A percentile compares a stretch with the other conserved stretches of the same genome.
These are phyloP conservation scores for Archips xylosteana DNA, from an alignment of 2,888 invertebrate genomes.

Conservation along the genomic window DNA sequence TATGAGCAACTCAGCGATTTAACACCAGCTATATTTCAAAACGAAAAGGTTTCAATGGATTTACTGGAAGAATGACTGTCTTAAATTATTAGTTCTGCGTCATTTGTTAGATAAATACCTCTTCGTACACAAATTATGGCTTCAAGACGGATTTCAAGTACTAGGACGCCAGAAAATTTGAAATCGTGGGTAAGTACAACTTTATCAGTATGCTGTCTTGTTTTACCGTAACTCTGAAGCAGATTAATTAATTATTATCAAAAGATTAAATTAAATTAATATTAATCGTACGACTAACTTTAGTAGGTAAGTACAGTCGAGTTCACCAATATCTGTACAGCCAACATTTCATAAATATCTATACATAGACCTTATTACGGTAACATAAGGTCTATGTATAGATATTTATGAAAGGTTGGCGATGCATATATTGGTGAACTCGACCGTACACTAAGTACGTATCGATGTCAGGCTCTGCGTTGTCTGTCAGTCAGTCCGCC, in stretches of 20 bases:
- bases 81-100: neutral
- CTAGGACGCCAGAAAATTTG: neutral
- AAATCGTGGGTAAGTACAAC: neutral
- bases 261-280: neutral
- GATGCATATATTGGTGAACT: too few relatives aligned
- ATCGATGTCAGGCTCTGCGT: too few relatives aligned
- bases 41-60: neutral
- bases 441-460: too few relatives aligned
- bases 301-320: too few relatives aligned
- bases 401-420: too few relatives aligned
- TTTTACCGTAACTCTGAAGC: neutral
- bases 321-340: too few relatives aligned
- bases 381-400: too few relatives aligned
- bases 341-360: too few relatives aligned
- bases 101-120: neutral
- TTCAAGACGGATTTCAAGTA: neutral
- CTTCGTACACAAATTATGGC: neutral
- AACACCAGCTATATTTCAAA: neutral
- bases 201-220: neutral
- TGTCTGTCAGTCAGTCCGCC: too few relatives aligned
- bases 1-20: constrained; percentile 15
- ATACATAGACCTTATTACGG: too few relatives aligned
- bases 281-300: too few relatives aligned
- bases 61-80: neutral
- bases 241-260: neutral